phyloP scores from a whole-genome alignment of 2,888 invertebrate genomes.

The Brachypalpus laphriformis region DNA sequence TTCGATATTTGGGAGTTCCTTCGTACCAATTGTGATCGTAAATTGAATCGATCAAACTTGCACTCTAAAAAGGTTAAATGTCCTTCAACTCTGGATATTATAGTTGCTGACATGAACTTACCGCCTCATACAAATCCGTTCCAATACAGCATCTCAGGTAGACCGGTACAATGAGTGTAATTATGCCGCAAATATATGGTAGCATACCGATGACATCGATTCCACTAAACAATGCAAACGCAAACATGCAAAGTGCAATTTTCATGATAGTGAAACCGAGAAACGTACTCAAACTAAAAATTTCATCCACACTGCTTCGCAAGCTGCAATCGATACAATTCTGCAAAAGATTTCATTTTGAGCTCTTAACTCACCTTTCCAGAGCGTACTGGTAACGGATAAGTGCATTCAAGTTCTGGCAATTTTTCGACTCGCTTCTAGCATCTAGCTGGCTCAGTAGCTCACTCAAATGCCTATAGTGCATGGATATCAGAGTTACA shows the following conservation, averaged over 20 bases:
- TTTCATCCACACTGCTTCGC: slow-evolving; percentile 1
- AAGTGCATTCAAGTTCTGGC: not conserved
- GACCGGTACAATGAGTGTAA: not conserved
- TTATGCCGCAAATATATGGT: not conserved
- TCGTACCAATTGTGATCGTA: slow-evolving; percentile 32
- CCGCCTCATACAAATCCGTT: not conserved
- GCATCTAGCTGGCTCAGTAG: slow-evolving; percentile 25
- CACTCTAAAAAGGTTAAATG: slow-evolving; percentile 12
- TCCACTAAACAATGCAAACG: not conserved
- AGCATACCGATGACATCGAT: not conserved
- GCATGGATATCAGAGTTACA: slow-evolving; percentile 35
- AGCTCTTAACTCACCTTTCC: slow-evolving; percentile 33
- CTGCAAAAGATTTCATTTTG: too few relatives aligned
- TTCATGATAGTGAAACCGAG: slow-evolving; percentile 14
- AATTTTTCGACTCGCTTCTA: not conserved
- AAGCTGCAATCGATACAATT: too few relatives aligned
- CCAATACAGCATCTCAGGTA: slow-evolving; percentile 3
- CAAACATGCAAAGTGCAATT: slow-evolving; percentile 8
- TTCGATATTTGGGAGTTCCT: slow-evolving; percentile 3
- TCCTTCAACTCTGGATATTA: not conserved
- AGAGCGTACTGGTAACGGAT: slow-evolving; percentile 29
- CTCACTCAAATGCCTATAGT: slow-evolving; percentile 27
- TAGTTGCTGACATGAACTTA: not conserved
- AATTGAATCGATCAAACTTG: not conserved
- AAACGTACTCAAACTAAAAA: slow-evolving; percentile 24